Evolutionary conservation across 2,113 vertebrate genomes (phyloP), one percentile per base, ranked within the genome.

Genomic region (Bubalus kerabau): DNA sequence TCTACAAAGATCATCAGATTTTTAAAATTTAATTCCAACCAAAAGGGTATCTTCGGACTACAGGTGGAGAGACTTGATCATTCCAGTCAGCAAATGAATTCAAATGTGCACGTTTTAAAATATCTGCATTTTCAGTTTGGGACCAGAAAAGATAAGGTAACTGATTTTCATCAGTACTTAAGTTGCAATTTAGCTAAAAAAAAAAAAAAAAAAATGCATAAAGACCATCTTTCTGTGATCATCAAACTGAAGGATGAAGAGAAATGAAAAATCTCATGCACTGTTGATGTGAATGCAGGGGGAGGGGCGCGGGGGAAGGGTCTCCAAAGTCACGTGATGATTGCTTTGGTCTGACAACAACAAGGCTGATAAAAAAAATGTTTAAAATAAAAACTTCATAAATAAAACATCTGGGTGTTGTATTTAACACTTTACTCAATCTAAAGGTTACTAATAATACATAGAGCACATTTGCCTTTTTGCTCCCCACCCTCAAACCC

Each of bases 351-450:
- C 83, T 98, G 89, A 98, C 85, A 97, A 98, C 48, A 84, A 91
- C 85, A 95, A 98, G 94, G 98, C 98, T 98, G 98, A 98, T 98
- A 98, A 97, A 98, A 98, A 97, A 97, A 98, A 98, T 92, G 97
- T 98, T 98, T 98, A 98, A 98, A 99, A 99, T 98, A 98, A 99
- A 99, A 99, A 97, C 82, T 98, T 98, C 97, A 99, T 99, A 99
- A 98, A 98, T 99, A 99, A 99, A 99, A 98, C 97, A 98, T 97
- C 95, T 95, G 97, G 97, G 93, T 97, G 96, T 96, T 96, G 94
- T 98, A 98, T 97, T 98, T 98, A 98, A 97, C 93, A 96, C 98
- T 99, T 98, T 97, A 97, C 98, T 98, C 96, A 98, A 98, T 98
- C 98, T 99, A 98, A 98, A 98, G 64, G 98, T 98, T 98, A 98